Conservation (phyloP, 2,888 invertebrate species). For the Neoitamus cyanurus region DNA sequence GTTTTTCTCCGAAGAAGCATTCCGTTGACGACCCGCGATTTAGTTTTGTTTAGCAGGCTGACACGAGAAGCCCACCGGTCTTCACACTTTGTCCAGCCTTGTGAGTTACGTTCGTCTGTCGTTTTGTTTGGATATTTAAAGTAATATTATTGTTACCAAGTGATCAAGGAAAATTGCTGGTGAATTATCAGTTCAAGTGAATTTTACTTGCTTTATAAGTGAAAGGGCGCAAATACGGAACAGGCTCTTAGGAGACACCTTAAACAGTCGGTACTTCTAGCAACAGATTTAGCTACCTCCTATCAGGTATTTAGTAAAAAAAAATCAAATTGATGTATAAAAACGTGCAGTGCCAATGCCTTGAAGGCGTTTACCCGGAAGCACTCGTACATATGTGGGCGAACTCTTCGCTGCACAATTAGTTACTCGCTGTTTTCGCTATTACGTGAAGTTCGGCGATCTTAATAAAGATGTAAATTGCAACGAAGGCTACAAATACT, state of each 20-base stretch:
- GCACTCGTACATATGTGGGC: background rate
- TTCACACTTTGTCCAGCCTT: background rate
- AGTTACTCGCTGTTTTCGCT: background rate
- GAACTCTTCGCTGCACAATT: background rate
- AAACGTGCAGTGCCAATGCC: background rate
- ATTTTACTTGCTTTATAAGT: background rate
- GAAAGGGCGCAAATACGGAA: background rate
- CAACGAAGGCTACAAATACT: background rate
- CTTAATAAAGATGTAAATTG: background rate
- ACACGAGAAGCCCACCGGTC: background rate
- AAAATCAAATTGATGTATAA: background rate
- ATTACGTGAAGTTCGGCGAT: background rate
- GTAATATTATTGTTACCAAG: background rate
- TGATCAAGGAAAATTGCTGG: background rate
- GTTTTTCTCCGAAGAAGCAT: background rate
- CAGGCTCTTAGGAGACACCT: background rate
- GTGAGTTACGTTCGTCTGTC: background rate
- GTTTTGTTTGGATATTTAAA: background rate
- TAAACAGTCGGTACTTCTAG: background rate
- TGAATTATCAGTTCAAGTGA: background rate
- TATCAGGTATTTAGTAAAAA: conserved; percentile 3
- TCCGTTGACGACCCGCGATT: background rate
- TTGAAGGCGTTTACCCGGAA: background rate
- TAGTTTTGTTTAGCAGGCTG: conserved; percentile 21
- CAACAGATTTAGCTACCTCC: background rate